Percentiles rank a stretch among this genome's conserved stretches.
These are phyloP conservation scores for Phorcus lineatus DNA, from an alignment of 2,888 invertebrate genomes.

Conservation along the genomic window DNA sequence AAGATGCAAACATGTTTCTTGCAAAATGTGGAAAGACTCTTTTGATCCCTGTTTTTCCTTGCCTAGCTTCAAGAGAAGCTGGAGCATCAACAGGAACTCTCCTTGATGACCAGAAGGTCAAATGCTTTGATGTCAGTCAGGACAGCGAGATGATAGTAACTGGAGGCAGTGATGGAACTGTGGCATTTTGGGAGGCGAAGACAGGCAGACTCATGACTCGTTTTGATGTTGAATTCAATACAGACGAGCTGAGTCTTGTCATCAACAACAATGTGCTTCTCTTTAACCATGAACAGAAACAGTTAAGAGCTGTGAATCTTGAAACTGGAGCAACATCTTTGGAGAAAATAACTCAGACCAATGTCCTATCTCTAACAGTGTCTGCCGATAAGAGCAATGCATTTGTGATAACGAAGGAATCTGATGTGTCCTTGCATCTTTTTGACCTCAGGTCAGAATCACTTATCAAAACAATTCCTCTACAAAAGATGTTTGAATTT, in stretches of 20 bases:
- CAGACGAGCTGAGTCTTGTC: constrained; percentile 34
- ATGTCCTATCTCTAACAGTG: constrained; percentile 47
- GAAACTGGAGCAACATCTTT: constrained; percentile 38
- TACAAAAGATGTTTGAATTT: constrained; percentile 51
- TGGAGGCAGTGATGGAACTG: constrained; percentile 37
- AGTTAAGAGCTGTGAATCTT: constrained; percentile 40
- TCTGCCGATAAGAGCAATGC: constrained; percentile 39
- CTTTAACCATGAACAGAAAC: constrained; percentile 41
- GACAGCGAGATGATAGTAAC: constrained; percentile 39
- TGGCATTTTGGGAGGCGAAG: constrained; percentile 49
- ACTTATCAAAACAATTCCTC: constrained; percentile 44
- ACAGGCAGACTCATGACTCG: constrained; percentile 29
- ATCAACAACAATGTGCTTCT: constrained; percentile 34
- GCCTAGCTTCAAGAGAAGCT: constrained; percentile 50
- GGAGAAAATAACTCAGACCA: constrained; percentile 36
- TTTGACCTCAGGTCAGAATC: constrained; percentile 45
- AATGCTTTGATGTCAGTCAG: constrained; percentile 20
- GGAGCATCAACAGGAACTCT: background rate
- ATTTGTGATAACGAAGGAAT: constrained; percentile 43
- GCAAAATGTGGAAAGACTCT: constrained; percentile 39
- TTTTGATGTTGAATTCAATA: constrained; percentile 43
- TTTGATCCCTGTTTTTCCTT: constrained; percentile 59
- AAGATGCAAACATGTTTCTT: constrained; percentile 46
- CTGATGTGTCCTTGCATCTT: constrained; percentile 46
- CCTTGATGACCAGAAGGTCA: background rate